Base-by-base conservation (phyloP, 2,113 vertebrate species). In the Mesitornis unicolor region DNA sequence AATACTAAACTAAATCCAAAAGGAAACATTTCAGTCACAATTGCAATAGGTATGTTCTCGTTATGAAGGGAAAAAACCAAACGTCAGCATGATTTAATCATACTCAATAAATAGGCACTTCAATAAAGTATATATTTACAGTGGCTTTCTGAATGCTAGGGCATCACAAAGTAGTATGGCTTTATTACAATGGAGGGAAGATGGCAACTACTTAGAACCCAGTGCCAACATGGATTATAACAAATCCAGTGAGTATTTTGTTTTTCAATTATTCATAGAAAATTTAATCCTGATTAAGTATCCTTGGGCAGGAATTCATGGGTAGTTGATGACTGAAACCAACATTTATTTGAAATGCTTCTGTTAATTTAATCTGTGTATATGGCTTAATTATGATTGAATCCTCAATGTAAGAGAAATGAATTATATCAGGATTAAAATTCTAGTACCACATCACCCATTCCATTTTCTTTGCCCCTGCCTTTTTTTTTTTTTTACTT, bases 241-340 rank as follows among this genome's bases (percentile, higher is more conserved):
- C 97, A 98, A 98, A 98, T 98, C 98, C 98, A 98, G 96, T 96
- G 98, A 98, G 97, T 98, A 98, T 98, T 98, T 98, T 98, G 98
- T 98, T 98, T 98, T 98, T 98, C 98, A 98, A 98, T 98, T 98
- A 98, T 98, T 98, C 98, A 98, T 97, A 98, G 98, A 98, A 98
- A 98, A 98, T 98, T 98, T 98, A 98, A 98, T 98, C 98, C 98
- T 98, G 98, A 98, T 98, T 98, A 98, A 98, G 98, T 98, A 98
- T 98, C 98, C 97, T 98, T 98, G 97, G 98, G 98, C 98, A 98
- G 97, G 98, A 98, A 98, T 98, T 98, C 97, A 98, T 98, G 98
- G 97, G 97, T 98, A 98, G 98, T 97, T 98, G 98, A 98, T 97
- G 97, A 98, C 97, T 98, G 98, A 98, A 98, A 98, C 97, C 95